Percentiles rank a stretch among this genome's conserved stretches.
phyloP scores from a whole-genome alignment of 2,888 invertebrate genomes.

The Xanthorhoe designata region DNA sequence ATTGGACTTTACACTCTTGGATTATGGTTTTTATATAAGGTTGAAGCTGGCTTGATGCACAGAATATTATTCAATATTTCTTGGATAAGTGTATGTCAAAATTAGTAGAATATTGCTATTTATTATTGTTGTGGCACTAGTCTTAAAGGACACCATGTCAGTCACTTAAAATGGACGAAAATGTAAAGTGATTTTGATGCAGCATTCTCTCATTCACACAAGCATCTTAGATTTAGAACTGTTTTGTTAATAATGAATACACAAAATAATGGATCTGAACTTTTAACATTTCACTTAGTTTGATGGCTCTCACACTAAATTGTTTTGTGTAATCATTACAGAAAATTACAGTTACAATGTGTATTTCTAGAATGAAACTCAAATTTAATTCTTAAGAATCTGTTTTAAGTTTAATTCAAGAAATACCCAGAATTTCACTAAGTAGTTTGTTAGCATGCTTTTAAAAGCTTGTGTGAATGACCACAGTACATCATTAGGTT shows the following conservation, averaged over 20 bases:
- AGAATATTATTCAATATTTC: no score
- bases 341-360: neutral
- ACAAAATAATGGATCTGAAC: neutral
- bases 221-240: conserved; percentile 10
- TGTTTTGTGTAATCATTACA: neutral
- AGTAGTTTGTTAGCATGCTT: neutral
- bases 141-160: neutral
- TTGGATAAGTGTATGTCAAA: no score
- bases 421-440: neutral
- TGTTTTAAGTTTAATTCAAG: conserved; percentile 4
- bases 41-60: no score
- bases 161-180: neutral
- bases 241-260: neutral
- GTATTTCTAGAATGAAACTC: neutral
- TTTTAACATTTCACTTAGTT: neutral
- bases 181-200: conserved; percentile 9
- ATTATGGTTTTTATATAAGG: neutral
- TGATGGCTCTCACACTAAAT: neutral
- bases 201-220: conserved; percentile 24
- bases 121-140: neutral
- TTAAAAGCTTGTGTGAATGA: conserved; percentile 33
- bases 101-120: neutral
- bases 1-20: neutral
- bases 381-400: neutral
- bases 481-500: conserved; percentile 70